phyloP scores from a whole-genome alignment of 2,888 invertebrate genomes.

The Cantharis nigra region DNA sequence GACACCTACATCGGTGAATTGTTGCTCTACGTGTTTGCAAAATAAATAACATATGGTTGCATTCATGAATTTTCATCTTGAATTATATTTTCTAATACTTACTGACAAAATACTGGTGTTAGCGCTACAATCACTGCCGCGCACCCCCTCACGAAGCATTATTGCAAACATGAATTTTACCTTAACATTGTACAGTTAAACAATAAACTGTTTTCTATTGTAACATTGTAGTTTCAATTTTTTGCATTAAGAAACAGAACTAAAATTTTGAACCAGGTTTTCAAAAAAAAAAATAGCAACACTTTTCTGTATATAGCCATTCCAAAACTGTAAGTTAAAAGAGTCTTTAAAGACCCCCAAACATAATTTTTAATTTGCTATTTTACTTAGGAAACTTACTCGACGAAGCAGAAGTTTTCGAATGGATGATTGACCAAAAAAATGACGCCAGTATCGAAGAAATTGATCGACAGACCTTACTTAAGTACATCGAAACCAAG shows the following conservation, averaged over 20 bases:
- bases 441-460: conserved; percentile 91
- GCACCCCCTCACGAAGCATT: conserved; percentile 38
- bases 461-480: conserved; percentile 80
- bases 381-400: conserved; percentile 66
- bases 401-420: conserved; percentile 81
- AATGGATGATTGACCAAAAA: conserved; percentile 91
- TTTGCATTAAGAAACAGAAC: conserved; percentile 1
- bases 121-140: conserved; percentile 44
- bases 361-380: background rate
- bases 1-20: background rate
- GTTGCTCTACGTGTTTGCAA: conserved; percentile 50
- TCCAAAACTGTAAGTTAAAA: conserved; percentile 40
- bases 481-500: conserved; percentile 84
- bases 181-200: conserved; percentile 29
- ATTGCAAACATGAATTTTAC: conserved; percentile 1
- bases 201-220: conserved; percentile 51
- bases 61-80: conserved; percentile 35
- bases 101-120: conserved; percentile 32
- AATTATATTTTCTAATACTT: conserved; percentile 23
- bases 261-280: background rate
- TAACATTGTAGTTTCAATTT: conserved; percentile 39
- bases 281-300: background rate
- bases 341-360: background rate
- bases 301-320: conserved; percentile 42
- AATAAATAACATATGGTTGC: conserved; percentile 30